Percentiles rank a stretch among this genome's conserved stretches.
phyloP scores from a whole-genome alignment of 2,888 invertebrate species.

The Chrysolina haemoptera region DNA sequence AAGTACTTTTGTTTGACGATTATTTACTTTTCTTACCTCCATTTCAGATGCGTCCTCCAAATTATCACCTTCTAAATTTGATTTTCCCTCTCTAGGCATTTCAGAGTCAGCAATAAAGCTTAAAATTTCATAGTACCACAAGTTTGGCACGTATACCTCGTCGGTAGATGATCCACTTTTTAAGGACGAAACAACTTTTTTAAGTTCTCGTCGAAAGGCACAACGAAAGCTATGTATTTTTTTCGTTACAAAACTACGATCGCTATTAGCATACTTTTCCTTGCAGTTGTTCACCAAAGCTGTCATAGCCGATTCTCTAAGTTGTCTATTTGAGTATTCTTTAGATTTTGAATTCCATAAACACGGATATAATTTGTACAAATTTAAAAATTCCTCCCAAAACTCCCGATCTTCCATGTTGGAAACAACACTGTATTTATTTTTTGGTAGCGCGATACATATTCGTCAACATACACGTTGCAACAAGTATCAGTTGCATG shows the following conservation, averaged over 20 bases:
- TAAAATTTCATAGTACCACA: constrained; percentile 32
- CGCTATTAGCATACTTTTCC: too few species aligned
- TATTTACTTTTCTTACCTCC: constrained; percentile 18
- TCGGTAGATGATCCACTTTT: constrained; percentile 21
- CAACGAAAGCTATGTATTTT: constrained; percentile 25
- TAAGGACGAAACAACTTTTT: constrained; percentile 27
- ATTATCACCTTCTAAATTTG: constrained; percentile 11
- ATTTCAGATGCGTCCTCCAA: constrained; percentile 16
- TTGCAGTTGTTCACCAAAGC: too few species aligned
- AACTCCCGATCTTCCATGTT: too few species aligned
- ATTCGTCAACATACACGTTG: constrained; percentile 27
- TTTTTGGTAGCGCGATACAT: constrained; percentile 26
- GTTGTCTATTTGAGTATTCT: too few species aligned
- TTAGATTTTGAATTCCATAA: constrained; percentile 26
- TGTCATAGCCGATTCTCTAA: too few species aligned
- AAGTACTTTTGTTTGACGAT: constrained; percentile 11
- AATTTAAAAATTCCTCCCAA: constrained; percentile 24
- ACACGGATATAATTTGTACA: constrained; percentile 25
- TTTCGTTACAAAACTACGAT: too few species aligned
- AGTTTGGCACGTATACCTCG: constrained; percentile 30
- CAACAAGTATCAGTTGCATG: constrained; percentile 27
- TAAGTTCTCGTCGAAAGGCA: constrained; percentile 22
- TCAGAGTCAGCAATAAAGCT: constrained; percentile 47
- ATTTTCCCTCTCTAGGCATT: constrained; percentile 37
- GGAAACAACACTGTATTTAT: constrained; percentile 21